phyloP scores from a whole-genome alignment of 2,888 invertebrate species.

The Cyclophora albipunctata region DNA sequence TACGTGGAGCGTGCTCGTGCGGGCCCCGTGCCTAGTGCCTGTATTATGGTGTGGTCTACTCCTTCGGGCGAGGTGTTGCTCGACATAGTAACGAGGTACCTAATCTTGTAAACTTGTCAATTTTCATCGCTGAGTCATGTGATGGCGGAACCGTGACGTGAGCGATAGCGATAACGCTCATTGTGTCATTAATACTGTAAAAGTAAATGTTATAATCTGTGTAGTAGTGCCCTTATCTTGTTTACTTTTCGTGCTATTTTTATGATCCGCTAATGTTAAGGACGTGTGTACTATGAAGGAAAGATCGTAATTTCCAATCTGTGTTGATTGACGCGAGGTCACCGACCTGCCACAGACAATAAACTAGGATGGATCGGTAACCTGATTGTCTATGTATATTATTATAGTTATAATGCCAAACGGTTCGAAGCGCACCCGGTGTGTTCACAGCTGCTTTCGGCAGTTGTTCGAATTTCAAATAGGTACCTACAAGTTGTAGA shows the following conservation, averaged over 20 bases:
- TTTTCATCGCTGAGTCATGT: conserved; percentile 24
- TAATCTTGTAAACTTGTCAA: conserved; percentile 17
- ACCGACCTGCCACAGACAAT: too few species aligned
- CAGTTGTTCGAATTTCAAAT: too few species aligned
- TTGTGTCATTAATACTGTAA: conserved; percentile 21
- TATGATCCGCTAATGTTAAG: neutral
- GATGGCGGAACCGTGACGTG: conserved; percentile 18
- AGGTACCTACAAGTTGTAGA: too few species aligned
- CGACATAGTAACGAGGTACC: conserved; percentile 66
- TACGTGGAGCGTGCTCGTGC: conserved; percentile 65
- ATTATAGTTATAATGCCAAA: too few species aligned
- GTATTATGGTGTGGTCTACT: conserved; percentile 72
- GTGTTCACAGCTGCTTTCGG: too few species aligned
- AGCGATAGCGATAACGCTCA: conserved; percentile 7
- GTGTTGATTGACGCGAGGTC: too few species aligned
- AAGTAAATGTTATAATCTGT: conserved; percentile 32
- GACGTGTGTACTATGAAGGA: neutral
- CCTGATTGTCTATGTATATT: too few species aligned
- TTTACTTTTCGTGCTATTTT: conserved; percentile 10
- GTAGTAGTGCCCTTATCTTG: conserved; percentile 7
- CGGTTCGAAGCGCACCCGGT: too few species aligned
- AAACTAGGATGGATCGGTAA: too few species aligned
- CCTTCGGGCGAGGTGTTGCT: conserved; percentile 67
- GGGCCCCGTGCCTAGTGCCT: conserved; percentile 59
- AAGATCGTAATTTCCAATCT: too few species aligned